Base-by-base conservation (phyloP, 2,888 invertebrate species). In the Resseliella maxima region DNA sequence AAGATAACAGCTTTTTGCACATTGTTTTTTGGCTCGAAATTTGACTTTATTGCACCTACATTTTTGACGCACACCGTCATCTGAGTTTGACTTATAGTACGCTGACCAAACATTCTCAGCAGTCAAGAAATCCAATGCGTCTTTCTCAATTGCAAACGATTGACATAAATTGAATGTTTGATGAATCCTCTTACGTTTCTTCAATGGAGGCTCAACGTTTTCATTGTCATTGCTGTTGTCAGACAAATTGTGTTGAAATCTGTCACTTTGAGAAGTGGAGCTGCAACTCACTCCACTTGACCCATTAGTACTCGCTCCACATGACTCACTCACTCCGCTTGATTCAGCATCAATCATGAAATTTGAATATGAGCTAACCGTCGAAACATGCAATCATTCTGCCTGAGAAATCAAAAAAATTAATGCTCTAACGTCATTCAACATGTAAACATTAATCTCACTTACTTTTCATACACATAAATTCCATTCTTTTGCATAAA, bases 41-140 rank as follows among this genome's bases (percentile, higher is more conserved):
- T 72, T 72, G 15, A 72, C 72, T 31, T 72, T 72, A 15, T 72
- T 72, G 31, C 72, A 72, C 15, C 72, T 31, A 72, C 1, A 72
- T 15, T 15, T 31, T 3, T 31, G 72, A 2, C 72, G 72, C 31
- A 31, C 15, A 1, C 72, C 72, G 15, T 72, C 72, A n/a, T 72
- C 72, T 12, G 72, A 72, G 15, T 72, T 31, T 15, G 72, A 31
- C 31, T 72, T 72, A 15, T 72, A 72, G 18, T 31, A 72, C 6
- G 31, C 72, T 0, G 72, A 72, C 72, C 72, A 72, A n/a, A 2
- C 18, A 12, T 59, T 5, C 3, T 72, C 35, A 72, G 1, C 15
- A 1, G 1, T 15, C 2, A 72, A 21, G 31, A 31, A 72, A 31
- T 72, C 2, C n/a, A 31, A 31, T 31, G 72, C 31, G 15, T 72